Conservation (phyloP, 2,888 invertebrate species). For the Cheiracanthium punctorium region DNA sequence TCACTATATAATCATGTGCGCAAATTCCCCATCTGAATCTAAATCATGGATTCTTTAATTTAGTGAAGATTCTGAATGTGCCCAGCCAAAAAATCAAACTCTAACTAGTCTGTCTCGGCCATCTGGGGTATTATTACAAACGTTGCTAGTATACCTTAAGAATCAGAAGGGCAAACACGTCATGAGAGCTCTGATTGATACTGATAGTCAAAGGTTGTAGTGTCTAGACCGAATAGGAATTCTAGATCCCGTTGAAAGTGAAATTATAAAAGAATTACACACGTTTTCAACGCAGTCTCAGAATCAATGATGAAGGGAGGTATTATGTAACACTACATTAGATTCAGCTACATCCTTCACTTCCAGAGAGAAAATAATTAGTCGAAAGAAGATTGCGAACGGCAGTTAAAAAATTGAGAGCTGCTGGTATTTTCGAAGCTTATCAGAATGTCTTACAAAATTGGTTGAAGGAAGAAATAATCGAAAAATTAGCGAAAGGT, state of each 20-base stretch:
- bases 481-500: not conserved
- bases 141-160: not conserved
- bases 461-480: not conserved
- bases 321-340: constrained; percentile 29
- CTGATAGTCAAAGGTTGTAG: not conserved
- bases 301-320: not conserved
- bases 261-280: not conserved
- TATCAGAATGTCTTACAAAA: no score
- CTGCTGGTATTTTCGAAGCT: no score
- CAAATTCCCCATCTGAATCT: no score
- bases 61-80: no score
- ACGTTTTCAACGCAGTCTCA: no score
- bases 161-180: no score
- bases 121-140: no score
- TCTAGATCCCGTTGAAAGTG: not conserved
- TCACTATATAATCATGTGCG: not conserved
- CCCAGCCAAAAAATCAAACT: not conserved
- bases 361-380: not conserved
- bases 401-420: no score
- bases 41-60: no score
- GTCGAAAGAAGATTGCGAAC: no score
- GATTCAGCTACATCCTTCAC: not conserved
- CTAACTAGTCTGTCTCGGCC: constrained; percentile 2
- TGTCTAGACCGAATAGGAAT: not conserved
- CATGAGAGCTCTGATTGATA: not conserved